Conservation (phyloP, 2,113 vertebrate species). For the Petrocephalus microphthalmus region DNA sequence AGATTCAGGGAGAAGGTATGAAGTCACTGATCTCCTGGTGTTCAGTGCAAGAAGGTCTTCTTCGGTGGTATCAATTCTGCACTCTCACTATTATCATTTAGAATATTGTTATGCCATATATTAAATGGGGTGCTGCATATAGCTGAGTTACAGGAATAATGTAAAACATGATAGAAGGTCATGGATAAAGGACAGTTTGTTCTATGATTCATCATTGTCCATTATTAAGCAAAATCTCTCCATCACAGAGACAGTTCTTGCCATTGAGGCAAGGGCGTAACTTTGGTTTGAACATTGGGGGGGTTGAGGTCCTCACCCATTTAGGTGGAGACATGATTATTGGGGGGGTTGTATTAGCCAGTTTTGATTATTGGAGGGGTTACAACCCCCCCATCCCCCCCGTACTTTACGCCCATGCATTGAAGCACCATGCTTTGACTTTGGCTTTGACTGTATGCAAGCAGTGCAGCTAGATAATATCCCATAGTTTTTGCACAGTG, state of each 20-base stretch:
- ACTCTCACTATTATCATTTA: background rate
- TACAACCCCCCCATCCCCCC: too few species aligned
- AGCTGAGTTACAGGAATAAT: background rate
- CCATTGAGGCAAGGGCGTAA: background rate
- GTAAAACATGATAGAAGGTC: background rate
- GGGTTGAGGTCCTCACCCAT: too few species aligned
- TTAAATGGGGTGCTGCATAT: background rate
- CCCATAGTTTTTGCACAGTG: background rate
- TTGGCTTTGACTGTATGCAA: background rate
- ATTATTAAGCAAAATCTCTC: background rate
- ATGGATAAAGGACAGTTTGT: background rate
- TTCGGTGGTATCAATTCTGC: background rate
- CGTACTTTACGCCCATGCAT: too few species aligned
- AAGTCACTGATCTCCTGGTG: background rate
- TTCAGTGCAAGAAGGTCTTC: background rate
- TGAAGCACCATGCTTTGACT: background rate
- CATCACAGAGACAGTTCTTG: background rate
- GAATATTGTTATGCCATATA: background rate
- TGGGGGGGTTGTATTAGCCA: too few species aligned
- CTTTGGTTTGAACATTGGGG: too few species aligned
- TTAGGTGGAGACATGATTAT: too few species aligned
- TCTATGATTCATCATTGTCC: background rate
- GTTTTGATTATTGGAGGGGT: too few species aligned
- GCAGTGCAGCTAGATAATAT: background rate
- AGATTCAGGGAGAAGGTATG: background rate